Percentiles rank a stretch among this genome's conserved stretches.
Evolutionary conservation across 2,113 vertebrate species (phyloP).

Genomic region (Sebastes schlegelii): DNA sequence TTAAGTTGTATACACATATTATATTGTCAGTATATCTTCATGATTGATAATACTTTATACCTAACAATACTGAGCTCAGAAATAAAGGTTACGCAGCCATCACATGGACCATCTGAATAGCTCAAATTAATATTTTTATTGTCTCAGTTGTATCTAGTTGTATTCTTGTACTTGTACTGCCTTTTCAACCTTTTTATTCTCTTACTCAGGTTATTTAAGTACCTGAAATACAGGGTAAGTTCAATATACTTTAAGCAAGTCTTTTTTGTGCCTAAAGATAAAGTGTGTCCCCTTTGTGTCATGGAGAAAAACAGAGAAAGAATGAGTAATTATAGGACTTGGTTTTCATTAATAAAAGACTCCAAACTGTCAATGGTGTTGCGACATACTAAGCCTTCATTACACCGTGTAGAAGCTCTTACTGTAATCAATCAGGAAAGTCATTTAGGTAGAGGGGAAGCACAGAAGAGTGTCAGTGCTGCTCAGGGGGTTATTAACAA

Average conservation of each 20-base stretch:
- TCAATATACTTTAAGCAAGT: not conserved
- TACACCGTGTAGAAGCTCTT: constrained; percentile 14
- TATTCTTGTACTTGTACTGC: not conserved
- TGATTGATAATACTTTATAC: not conserved
- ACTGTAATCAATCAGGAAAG: constrained; percentile 47
- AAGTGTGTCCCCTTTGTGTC: not conserved
- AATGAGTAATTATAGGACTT: not conserved
- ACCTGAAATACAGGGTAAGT: not conserved
- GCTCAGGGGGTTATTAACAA: constrained; percentile 22
- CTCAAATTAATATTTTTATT: not conserved
- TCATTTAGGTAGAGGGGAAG: constrained; percentile 24
- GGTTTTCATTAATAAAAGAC: constrained; percentile 6
- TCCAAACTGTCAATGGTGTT: constrained; percentile 3
- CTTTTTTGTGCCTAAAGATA: not conserved
- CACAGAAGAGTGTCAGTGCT: constrained; percentile 9
- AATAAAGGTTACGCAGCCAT: not conserved
- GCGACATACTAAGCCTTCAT: constrained; percentile 14
- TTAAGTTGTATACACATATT: not conserved
- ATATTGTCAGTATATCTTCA: not conserved
- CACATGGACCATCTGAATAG: not conserved
- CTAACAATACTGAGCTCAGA: not conserved
- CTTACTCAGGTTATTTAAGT: not conserved
- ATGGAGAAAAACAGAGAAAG: not conserved
- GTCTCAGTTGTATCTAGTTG: not conserved
- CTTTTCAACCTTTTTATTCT: not conserved